Evolutionary conservation across 2,113 vertebrate species (phyloP), one percentile per base, ranked within the genome.

Genomic region (Poecile atricapillus): DNA sequence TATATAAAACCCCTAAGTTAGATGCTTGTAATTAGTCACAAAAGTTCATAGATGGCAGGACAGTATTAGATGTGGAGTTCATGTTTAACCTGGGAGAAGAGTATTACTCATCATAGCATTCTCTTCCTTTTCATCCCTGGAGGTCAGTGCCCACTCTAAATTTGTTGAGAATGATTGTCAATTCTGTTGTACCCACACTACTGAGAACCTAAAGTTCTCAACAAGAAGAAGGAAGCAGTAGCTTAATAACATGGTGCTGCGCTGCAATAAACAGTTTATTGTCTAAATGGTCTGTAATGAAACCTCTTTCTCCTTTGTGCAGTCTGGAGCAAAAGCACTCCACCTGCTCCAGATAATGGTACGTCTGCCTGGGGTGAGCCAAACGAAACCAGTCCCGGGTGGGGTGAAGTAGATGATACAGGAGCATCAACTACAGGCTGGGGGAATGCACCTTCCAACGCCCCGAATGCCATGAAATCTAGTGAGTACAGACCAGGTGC

Each of bases 291-390:
- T 97, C 82, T 96, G 95, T 97, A 98, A 93, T 93, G 59, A 96
- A 97, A 94, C 94, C 76, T 89, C 95, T 97, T 93, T 96, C 93
- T 98, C 95, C 90, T 97, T 83, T 95, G 94, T 94, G 56, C 98
- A 97, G 98, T 99, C 97, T 99, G 99, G 99, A 98, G 98, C 95
- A 98, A 98, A 97, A 98, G 98, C 96, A 98, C 99, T 98, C 98
- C 98, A 83, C 97, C 98, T 89, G 97, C 98, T 94, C 98, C 98
- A 95, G 99, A 99, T 96, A 99, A 98, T 79, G 98, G 98, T 96
- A 98, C 98, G 12, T 96, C 98, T 18, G 95, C 98, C 70, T 99
- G 99, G 99, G 98, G 98, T 75, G 99, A 99, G 96, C 89, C 98
- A 35, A 97, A 98, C 31, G 99, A 99, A 84, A 93, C 98, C 94